These are phyloP conservation scores for Sipunculus nudus DNA, from an alignment of 2,888 invertebrate genomes.

Conservation along the genomic window DNA sequence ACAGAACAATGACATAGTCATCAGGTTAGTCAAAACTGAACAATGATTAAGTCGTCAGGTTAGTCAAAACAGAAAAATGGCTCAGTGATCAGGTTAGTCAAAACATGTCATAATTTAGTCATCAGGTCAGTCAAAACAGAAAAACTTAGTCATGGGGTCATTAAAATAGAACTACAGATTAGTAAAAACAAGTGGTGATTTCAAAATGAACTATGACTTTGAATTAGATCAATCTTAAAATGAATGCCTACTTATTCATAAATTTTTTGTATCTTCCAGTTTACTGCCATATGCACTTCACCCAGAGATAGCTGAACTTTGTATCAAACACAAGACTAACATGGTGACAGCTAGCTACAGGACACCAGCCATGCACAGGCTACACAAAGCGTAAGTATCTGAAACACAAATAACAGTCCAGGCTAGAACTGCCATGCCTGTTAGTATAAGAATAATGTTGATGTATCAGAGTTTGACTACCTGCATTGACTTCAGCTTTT, in stretches of 20 bases:
- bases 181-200: neutral
- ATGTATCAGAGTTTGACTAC: too few relatives aligned
- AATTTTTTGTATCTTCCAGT: too few relatives aligned
- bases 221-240: too few relatives aligned
- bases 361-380: slow-evolving; percentile 81
- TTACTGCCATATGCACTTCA: slow-evolving; percentile 92
- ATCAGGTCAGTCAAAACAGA: slow-evolving; percentile 64
- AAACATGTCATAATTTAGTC: too few relatives aligned
- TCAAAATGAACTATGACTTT: too few relatives aligned
- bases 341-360: slow-evolving; percentile 98
- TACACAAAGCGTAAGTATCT: slow-evolving; percentile 77
- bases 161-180: too few relatives aligned
- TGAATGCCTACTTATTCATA: too few relatives aligned
- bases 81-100: slow-evolving; percentile 68
- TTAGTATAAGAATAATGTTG: neutral
- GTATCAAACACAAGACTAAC: slow-evolving; percentile 86
- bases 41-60: neutral
- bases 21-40: slow-evolving; percentile 67
- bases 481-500: too few relatives aligned
- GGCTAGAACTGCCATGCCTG: neutral
- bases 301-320: slow-evolving; percentile 83
- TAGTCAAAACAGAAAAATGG: slow-evolving; percentile 70
- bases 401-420: too few relatives aligned
- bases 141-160: slow-evolving; percentile 69
- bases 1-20: slow-evolving; percentile 71